Conservation (phyloP, 2,113 vertebrate species). For the Limnothrissa miodon region DNA sequence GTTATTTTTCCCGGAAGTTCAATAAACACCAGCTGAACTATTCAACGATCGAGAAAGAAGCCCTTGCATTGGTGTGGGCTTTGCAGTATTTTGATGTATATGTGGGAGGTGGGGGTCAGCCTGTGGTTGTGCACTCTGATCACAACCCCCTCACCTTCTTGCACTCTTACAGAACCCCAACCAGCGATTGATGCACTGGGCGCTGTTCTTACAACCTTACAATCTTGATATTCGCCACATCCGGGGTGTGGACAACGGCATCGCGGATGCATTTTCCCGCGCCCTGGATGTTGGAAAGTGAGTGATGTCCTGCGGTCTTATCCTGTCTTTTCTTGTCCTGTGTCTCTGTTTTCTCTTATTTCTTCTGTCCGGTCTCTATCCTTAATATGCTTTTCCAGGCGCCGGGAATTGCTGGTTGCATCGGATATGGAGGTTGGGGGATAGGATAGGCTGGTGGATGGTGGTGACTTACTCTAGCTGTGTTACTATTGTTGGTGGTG, state of each 20-base stretch:
- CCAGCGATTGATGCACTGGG: not conserved
- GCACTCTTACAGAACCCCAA: not conserved
- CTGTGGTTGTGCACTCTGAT: not conserved
- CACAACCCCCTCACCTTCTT: not conserved
- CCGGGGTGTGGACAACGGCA: not conserved
- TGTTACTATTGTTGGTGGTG: too few species aligned
- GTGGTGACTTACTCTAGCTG: too few species aligned
- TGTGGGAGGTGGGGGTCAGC: not conserved
- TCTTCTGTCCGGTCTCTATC: too few species aligned
- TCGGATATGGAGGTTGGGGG: not conserved
- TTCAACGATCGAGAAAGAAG: too few species aligned
- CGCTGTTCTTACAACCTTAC: not conserved
- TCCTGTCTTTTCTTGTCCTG: not conserved
- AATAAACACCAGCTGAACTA: too few species aligned
- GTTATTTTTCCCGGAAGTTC: too few species aligned
- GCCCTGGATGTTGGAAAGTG: too few species aligned
- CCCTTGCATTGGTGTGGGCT: too few species aligned
- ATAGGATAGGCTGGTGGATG: too few species aligned
- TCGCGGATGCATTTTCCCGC: not conserved
- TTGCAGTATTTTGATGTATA: not conserved
- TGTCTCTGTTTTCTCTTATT: not conserved
- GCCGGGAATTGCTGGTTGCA: not conserved
- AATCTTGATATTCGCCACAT: not conserved
- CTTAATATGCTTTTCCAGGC: not conserved
- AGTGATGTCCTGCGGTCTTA: not conserved